Evolutionary conservation across 30 jellyfish, hydroid and myxozoan species (phyloP).

Genomic region (Turritopsis dohrnii): DNA sequence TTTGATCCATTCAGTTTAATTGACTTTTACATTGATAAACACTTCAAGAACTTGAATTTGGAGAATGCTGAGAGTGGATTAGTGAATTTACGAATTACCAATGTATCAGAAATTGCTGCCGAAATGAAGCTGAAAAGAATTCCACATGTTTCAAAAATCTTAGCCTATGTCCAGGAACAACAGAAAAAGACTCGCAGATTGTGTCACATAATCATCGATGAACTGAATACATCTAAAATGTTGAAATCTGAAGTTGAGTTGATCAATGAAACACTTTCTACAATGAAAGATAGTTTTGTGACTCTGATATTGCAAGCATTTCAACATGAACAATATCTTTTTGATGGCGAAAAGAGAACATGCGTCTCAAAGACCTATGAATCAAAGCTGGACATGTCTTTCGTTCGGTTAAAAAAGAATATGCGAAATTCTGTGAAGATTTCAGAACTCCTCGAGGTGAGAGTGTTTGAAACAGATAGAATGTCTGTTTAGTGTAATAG

Average conservation of each 20-base stretch:
- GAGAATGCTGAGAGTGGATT: background rate
- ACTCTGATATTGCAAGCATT: background rate
- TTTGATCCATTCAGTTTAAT: background rate
- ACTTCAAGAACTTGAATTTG: background rate
- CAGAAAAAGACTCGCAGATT: background rate
- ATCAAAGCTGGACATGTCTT: background rate
- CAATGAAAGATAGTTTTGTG: background rate
- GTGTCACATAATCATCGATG: background rate
- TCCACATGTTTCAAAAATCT: background rate
- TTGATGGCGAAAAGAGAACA: background rate
- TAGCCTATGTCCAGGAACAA: background rate
- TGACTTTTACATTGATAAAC: background rate
- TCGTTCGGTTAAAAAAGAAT: background rate
- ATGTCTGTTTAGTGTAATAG: background rate
- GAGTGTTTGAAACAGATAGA: background rate
- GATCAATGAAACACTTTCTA: background rate
- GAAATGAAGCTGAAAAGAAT: background rate
- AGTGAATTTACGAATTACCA: background rate
- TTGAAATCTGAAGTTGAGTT: background rate
- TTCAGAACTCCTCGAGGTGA: background rate
- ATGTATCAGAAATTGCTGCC: background rate
- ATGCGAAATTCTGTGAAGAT: background rate
- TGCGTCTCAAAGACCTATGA: background rate
- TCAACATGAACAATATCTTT: background rate
- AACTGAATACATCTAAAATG: background rate